These are phyloP conservation scores for Tinamus guttatus DNA, from an alignment of 2,113 vertebrate species.

Conservation along the genomic window DNA sequence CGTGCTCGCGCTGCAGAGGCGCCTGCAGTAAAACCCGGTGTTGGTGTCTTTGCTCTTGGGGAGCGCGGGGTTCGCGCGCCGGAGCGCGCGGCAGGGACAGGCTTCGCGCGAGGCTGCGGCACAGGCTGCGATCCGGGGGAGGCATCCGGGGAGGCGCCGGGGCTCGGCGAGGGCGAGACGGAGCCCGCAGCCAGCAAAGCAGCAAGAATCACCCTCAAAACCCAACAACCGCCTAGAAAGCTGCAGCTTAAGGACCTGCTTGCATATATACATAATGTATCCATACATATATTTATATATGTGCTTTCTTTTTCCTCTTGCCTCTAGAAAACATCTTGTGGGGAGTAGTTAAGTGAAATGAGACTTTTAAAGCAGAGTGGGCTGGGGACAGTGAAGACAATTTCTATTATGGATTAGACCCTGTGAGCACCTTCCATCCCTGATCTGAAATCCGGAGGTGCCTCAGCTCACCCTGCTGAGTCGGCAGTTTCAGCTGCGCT, in stretches of 20 bases:
- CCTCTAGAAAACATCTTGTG: neutral
- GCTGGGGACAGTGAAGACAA: rapidly evolving
- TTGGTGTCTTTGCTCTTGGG: rapidly evolving
- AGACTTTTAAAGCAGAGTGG: rapidly evolving
- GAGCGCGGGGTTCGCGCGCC: rapidly evolving
- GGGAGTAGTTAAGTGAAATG: neutral
- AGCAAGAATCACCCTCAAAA: neutral
- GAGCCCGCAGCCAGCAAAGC: neutral
- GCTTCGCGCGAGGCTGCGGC: rapidly evolving
- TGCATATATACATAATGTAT: neutral
- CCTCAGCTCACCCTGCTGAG: neutral
- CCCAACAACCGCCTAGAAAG: neutral
- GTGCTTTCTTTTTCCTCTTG: neutral
- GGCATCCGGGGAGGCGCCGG: neutral
- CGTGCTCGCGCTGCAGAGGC: neutral
- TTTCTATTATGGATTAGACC: neutral
- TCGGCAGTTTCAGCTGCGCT: rapidly evolving
- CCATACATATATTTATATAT: no score
- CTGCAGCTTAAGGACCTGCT: neutral
- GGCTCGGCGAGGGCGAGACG: neutral
- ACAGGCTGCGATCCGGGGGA: neutral
- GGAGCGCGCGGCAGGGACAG: rapidly evolving
- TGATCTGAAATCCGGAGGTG: neutral
- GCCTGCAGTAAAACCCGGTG: rapidly evolving
- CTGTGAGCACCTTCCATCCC: neutral